Evolutionary conservation across 2,113 vertebrate genomes (phyloP).

Genomic region (Elaphurus davidianus): DNA sequence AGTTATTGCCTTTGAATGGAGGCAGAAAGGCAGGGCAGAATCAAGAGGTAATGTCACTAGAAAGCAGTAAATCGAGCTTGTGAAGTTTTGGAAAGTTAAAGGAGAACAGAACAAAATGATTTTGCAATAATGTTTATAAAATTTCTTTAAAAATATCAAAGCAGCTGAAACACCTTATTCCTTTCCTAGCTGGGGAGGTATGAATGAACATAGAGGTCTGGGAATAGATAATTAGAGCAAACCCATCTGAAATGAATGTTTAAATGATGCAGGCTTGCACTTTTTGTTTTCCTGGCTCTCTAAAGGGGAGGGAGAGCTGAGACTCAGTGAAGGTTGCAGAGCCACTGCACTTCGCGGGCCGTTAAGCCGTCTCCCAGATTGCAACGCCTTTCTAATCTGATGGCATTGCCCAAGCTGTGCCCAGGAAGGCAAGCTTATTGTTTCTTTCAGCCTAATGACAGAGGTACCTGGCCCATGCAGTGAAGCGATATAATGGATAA

Average conservation of each 20-base stretch:
- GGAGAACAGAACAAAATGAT: background rate
- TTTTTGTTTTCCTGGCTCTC: background rate
- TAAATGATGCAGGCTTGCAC: background rate
- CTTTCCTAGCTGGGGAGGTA: background rate
- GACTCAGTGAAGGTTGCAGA: background rate
- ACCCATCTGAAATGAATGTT: background rate
- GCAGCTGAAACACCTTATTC: background rate
- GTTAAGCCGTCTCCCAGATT: background rate
- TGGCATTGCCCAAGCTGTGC: conserved; percentile 28
- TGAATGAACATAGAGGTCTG: background rate
- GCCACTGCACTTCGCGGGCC: background rate
- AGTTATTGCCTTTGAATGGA: background rate
- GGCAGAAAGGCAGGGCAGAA: background rate
- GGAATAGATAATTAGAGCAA: background rate
- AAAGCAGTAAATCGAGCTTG: background rate
- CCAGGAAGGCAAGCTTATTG: background rate
- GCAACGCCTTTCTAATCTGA: background rate
- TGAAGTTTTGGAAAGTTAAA: background rate
- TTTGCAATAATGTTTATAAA: background rate
- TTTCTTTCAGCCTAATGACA: conserved; percentile 33
- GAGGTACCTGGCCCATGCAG: background rate
- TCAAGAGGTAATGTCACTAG: background rate
- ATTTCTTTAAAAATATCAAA: background rate
- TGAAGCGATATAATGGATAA: conserved; percentile 17
- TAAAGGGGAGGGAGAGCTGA: background rate